phyloP scores from a whole-genome alignment of 2,113 vertebrate genomes.

The Callocephalon fimbriatum region DNA sequence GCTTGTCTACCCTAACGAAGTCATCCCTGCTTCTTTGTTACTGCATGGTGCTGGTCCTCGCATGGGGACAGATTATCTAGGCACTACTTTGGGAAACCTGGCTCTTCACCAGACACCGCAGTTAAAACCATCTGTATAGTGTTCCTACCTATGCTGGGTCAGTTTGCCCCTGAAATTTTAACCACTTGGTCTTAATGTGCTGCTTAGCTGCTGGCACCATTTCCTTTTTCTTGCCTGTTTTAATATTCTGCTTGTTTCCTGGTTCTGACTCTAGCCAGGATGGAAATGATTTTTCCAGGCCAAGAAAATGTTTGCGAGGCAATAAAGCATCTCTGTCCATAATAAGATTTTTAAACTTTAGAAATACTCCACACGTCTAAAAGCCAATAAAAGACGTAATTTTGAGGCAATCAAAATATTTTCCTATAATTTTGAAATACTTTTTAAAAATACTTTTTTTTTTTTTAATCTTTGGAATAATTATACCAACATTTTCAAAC shows the following conservation, averaged over 20 bases:
- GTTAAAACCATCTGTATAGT: not conserved
- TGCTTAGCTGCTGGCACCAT: not conserved
- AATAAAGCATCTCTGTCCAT: not conserved
- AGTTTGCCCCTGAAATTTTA: not conserved
- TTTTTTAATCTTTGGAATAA: not conserved
- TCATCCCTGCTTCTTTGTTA: not conserved
- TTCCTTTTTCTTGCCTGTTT: not conserved
- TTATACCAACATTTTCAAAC: not conserved
- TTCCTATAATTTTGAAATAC: not conserved
- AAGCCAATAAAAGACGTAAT: not conserved
- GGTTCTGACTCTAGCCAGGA: not conserved
- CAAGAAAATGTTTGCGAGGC: not conserved
- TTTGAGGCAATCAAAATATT: not conserved
- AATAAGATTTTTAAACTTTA: conserved; percentile 6
- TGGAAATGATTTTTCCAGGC: not conserved
- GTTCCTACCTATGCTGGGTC: not conserved
- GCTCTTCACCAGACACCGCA: not conserved
- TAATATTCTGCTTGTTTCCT: not conserved
- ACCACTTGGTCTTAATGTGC: not conserved
- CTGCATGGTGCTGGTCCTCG: not conserved
- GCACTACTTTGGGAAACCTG: not conserved
- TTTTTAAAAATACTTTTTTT: not conserved
- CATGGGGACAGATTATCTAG: not conserved
- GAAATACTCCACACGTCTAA: not conserved
- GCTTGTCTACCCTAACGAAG: not conserved